phyloP scores from a whole-genome alignment of 64 coral and sea anemone genomes.

The Montipora capricornis region DNA sequence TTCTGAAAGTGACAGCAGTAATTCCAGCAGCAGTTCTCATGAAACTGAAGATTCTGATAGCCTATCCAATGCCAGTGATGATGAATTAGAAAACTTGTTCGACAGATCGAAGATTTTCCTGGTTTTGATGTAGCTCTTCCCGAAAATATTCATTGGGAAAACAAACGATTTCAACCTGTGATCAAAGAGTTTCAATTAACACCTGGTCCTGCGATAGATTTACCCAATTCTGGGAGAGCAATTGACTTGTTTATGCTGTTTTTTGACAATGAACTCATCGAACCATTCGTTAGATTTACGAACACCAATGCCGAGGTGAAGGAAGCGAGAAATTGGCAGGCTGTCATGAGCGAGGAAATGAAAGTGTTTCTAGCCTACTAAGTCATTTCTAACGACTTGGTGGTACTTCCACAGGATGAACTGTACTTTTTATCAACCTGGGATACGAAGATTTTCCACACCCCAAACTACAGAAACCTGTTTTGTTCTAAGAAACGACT shows the following conservation, averaged over 20 bases:
- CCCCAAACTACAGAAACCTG: conserved; percentile 41
- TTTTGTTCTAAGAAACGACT: conserved; percentile 43
- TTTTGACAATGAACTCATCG: not conserved
- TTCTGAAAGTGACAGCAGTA: not conserved
- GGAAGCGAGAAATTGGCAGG: not conserved
- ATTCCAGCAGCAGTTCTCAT: not conserved
- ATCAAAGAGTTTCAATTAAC: not conserved
- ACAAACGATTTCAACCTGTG: not conserved
- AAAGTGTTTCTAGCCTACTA: conserved; percentile 66
- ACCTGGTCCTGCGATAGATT: not conserved
- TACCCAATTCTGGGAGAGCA: conserved; percentile 19
- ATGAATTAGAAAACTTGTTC: not conserved
- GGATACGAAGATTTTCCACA: conserved; percentile 63
- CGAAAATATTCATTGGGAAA: not conserved
- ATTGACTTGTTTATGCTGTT: conserved; percentile 17
- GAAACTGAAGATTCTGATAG: not conserved
- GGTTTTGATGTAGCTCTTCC: not conserved
- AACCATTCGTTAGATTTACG: not conserved
- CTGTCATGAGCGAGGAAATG: conserved; percentile 9
- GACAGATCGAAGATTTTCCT: not conserved
- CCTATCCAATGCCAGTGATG: not conserved
- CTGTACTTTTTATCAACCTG: conserved; percentile 37
- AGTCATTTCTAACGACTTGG: conserved; percentile 63
- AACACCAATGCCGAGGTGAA: conserved; percentile 16
- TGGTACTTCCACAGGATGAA: conserved; percentile 51